Conservation (phyloP, 2,797 vertebrate genomes). For the Craterocephalus amniculus region DNA sequence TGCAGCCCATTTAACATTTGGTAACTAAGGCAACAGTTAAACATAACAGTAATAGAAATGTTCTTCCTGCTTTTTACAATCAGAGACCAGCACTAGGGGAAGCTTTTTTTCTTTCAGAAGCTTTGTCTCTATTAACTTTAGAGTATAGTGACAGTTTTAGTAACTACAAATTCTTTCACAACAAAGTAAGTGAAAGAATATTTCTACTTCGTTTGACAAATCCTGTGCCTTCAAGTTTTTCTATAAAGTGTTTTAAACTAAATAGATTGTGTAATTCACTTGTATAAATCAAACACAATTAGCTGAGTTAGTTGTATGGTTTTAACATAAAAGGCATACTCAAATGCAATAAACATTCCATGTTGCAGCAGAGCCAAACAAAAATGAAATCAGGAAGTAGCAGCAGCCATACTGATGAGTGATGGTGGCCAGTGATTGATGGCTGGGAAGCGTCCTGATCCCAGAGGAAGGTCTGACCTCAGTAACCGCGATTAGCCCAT, state of each 20-base stretch:
- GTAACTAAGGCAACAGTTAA: neutral
- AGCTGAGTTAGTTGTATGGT: neutral
- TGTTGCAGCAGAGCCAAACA: slow-evolving; percentile 9
- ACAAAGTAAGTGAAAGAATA: neutral
- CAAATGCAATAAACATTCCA: slow-evolving; percentile 1
- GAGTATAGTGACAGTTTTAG: neutral
- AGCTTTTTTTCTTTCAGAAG: neutral
- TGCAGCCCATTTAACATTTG: neutral
- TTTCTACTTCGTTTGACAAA: slow-evolving; percentile 8
- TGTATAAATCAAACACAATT: neutral
- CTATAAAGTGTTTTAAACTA: neutral
- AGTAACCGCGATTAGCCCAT: slow-evolving; percentile 51
- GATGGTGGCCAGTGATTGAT: slow-evolving; percentile 55
- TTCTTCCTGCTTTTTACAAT: neutral
- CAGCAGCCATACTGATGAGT: slow-evolving; percentile 29
- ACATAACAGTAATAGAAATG: neutral
- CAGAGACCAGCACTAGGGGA: neutral
- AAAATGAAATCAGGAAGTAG: slow-evolving; percentile 29
- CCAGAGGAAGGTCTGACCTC: slow-evolving; percentile 60
- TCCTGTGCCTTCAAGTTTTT: neutral
- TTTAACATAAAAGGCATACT: neutral
- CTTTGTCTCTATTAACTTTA: neutral
- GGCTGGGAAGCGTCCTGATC: slow-evolving; percentile 36
- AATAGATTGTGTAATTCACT: neutral
- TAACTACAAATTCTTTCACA: neutral